These are phyloP conservation scores for Oncorhynchus gorbuscha DNA, from an alignment of 2,113 vertebrate species.

Conservation along the genomic window DNA sequence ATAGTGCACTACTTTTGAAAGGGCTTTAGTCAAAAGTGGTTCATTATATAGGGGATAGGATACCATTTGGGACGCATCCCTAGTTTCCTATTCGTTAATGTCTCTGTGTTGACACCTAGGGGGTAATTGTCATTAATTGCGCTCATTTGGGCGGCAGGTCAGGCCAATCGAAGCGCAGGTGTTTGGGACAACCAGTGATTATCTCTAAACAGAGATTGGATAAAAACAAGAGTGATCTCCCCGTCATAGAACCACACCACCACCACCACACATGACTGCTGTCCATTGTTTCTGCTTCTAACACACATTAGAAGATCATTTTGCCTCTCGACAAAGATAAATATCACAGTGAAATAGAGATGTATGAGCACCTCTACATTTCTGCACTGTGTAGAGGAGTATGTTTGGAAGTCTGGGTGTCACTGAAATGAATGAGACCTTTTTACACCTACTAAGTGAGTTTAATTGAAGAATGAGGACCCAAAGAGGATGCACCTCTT, in stretches of 20 bases:
- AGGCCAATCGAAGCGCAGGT: conserved; percentile 79
- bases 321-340: conserved; percentile 39
- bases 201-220: conserved; percentile 63
- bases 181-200: conserved; percentile 77
- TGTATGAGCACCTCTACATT: conserved; percentile 63
- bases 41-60: no score
- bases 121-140: conserved; percentile 86
- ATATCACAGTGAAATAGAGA: conserved; percentile 15
- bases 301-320: conserved; percentile 72
- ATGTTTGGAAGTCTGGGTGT: conserved; percentile 28
- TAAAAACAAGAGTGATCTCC: conserved; percentile 69
- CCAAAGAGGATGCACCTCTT: conserved; percentile 15
- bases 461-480: conserved; percentile 52
- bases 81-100: conserved; percentile 73
- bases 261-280: conserved; percentile 53
- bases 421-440: conserved; percentile 51
- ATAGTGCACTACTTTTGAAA: no score
- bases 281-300: conserved; percentile 75
- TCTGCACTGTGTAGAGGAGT: conserved; percentile 14
- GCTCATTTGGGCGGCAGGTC: conserved; percentile 77
- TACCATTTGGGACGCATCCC: conserved; percentile 4
- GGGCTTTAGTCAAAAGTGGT: no score
- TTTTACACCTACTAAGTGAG: conserved; percentile 39
- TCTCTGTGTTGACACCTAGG: conserved; percentile 79
- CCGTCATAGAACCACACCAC: conserved; percentile 52